These are phyloP conservation scores for Stichodactyla helianthus DNA, from an alignment of 64 coral and sea anemone genomes.

Conservation along the genomic window DNA sequence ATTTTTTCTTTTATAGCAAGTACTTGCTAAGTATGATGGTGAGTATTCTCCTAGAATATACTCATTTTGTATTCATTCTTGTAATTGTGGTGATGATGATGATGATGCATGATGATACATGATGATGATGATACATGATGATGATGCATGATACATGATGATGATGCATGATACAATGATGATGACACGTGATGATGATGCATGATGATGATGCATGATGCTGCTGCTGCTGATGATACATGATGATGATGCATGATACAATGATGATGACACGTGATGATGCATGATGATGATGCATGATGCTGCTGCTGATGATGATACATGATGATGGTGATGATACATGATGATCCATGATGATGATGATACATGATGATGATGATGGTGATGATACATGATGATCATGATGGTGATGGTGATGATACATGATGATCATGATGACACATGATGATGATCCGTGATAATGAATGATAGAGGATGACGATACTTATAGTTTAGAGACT, in stretches of 20 bases:
- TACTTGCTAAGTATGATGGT: slow-evolving; percentile 99
- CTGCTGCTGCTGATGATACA: too few species aligned
- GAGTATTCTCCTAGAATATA: slow-evolving; percentile 5
- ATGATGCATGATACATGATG: background rate
- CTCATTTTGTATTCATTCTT: background rate
- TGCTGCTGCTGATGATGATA: background rate
- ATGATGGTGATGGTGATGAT: background rate
- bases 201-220: too few species aligned
- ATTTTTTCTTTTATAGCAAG: slow-evolving; percentile 57
- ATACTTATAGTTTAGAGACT: too few species aligned
- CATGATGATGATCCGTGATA: background rate
- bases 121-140: background rate
- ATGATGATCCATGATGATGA: background rate
- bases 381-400: too few species aligned
- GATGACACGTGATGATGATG: background rate
- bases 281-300: too few species aligned
- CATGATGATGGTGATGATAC: background rate
- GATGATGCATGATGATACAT: background rate
- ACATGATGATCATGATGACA: too few species aligned
- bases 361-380: too few species aligned
- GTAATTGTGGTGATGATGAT: background rate
- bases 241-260: too few species aligned
- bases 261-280: too few species aligned
- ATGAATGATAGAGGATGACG: too few species aligned
- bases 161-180: background rate